Evolutionary conservation across 1,140 invertebrate species (phyloP).

Genomic region (Cydia amplana): DNA sequence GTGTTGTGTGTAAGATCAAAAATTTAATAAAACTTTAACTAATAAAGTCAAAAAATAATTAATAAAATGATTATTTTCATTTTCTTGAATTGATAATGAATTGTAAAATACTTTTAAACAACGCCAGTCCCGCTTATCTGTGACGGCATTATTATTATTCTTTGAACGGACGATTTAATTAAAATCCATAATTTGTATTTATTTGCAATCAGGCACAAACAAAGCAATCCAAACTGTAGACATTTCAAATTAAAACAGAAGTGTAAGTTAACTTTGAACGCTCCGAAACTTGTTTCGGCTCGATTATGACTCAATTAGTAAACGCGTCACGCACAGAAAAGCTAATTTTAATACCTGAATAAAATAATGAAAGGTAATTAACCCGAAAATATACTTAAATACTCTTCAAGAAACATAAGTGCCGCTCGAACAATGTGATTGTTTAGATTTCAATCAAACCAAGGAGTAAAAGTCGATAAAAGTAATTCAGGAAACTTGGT

Average conservation of each 20-base stretch:
- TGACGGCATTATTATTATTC: neutral
- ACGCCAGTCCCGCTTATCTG: neutral
- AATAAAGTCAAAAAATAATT: neutral
- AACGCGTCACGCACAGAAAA: constrained; percentile 9
- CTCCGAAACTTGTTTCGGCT: constrained; percentile 12
- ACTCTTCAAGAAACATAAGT: neutral
- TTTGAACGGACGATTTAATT: neutral
- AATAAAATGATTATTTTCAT: neutral
- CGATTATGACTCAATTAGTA: constrained; percentile 14
- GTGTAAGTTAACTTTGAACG: constrained; percentile 14
- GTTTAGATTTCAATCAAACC: constrained; percentile 47
- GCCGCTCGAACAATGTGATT: constrained; percentile 32
- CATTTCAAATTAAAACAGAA: neutral
- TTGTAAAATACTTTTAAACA: neutral
- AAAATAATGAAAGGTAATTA: neutral
- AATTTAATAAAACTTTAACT: no score
- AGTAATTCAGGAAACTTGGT: constrained; percentile 52
- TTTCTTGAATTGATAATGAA: neutral
- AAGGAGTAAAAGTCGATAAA: constrained; percentile 53
- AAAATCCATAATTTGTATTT: neutral
- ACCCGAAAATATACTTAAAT: neutral
- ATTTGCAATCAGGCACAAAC: neutral
- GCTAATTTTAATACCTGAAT: neutral
- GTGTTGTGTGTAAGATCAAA: no score
- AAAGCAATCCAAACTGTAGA: constrained; percentile 1